A percentile compares a stretch with the other conserved stretches of the same genome.
phyloP scores from a whole-genome alignment of 2,888 invertebrate genomes.

The Eupithecia exiguata region DNA sequence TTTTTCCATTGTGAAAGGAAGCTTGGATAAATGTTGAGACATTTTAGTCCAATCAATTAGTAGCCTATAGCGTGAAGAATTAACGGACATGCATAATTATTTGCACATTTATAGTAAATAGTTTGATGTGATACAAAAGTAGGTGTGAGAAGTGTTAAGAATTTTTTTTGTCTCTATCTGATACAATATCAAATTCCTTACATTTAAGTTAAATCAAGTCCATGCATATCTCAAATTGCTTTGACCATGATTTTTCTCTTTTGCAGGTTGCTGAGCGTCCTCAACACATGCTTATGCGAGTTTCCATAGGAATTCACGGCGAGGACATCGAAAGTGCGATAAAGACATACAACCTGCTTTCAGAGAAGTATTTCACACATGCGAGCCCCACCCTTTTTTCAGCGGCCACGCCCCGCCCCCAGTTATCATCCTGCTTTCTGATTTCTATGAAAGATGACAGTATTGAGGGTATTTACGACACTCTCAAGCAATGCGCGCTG shows the following conservation, averaged over 20 bases:
- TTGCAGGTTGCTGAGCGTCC: constrained; percentile 94
- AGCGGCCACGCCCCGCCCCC: constrained; percentile 95
- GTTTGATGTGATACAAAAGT: background rate
- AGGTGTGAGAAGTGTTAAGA: background rate
- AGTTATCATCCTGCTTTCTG: constrained; percentile 97
- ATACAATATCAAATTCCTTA: background rate
- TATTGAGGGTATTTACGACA: constrained; percentile 97
- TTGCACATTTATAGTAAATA: background rate
- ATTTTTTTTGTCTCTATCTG: background rate
- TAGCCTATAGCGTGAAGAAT: no score
- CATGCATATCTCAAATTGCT: background rate
- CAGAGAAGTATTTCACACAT: constrained; percentile 98
- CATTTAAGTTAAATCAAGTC: background rate
- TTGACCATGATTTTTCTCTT: background rate
- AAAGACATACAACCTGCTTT: constrained; percentile 97
- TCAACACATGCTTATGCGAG: constrained; percentile 99
- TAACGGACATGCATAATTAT: no score
- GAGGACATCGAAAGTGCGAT: constrained; percentile 96
- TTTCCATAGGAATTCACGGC: constrained; percentile 97
- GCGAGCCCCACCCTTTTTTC: constrained; percentile 99
- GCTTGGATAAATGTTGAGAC: no score
- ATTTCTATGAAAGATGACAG: constrained; percentile 97
- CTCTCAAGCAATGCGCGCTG: constrained; percentile 95
- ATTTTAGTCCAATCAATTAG: no score
- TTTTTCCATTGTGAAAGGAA: no score